phyloP scores from a whole-genome alignment of 2,113 vertebrate species.

The Corynorhinus townsendii region DNA sequence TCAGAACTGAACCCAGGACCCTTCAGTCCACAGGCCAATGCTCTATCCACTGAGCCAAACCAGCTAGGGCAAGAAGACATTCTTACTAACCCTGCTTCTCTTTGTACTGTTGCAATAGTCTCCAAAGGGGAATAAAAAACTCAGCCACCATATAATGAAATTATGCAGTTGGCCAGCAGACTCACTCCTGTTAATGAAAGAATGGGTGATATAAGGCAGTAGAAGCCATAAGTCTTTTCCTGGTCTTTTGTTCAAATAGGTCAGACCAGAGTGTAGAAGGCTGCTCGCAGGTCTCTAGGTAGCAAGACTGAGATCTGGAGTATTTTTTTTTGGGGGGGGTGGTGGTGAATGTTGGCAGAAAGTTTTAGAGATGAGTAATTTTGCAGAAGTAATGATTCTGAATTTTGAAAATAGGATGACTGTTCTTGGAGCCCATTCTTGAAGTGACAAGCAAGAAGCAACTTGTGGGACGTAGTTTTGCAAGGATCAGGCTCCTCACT shows the following conservation, averaged over 20 bases:
- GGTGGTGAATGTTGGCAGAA: background rate
- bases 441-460: background rate
- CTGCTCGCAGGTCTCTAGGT: background rate
- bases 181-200: background rate
- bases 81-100: background rate
- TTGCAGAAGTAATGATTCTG: background rate
- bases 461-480: background rate
- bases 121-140: constrained; percentile 1
- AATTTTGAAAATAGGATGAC: background rate
- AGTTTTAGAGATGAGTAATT: background rate
- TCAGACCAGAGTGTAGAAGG: background rate
- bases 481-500: background rate
- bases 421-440: background rate
- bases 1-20: too few species aligned
- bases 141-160: background rate
- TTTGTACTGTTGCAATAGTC: background rate
- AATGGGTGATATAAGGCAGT: background rate
- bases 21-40: too few species aligned
- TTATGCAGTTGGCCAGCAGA: background rate
- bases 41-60: too few species aligned
- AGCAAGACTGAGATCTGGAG: background rate
- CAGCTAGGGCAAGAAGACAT: background rate
- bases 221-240: background rate
- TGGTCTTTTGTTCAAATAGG: background rate
- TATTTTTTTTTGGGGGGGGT: background rate